These are phyloP conservation scores for Chionis minor DNA, from an alignment of 2,113 vertebrate genomes.

Conservation along the genomic window DNA sequence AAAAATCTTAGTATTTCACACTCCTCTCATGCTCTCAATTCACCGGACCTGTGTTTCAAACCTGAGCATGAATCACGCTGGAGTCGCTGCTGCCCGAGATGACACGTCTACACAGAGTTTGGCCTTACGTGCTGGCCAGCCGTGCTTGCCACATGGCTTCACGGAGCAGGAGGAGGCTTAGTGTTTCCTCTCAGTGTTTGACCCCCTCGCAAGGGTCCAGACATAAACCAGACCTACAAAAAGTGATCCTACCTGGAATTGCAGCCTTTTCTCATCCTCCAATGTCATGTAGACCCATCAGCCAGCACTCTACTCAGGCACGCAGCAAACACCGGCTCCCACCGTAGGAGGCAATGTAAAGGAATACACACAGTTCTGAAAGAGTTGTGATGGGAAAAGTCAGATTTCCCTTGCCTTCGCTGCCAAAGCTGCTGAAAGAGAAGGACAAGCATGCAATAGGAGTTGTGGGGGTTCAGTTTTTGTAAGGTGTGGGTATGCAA, in stretches of 20 bases:
- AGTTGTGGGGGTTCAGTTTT: neutral
- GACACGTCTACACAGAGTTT: accelerated
- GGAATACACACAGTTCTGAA: neutral
- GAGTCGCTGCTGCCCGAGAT: neutral
- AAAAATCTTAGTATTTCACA: neutral
- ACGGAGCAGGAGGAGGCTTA: neutral
- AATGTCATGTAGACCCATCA: neutral
- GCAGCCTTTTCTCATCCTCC: neutral
- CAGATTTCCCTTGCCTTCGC: neutral
- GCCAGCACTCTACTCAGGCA: accelerated
- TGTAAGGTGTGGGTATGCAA: neutral
- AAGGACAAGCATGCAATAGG: neutral
- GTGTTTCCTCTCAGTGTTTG: neutral
- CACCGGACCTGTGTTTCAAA: neutral
- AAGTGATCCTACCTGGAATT: neutral
- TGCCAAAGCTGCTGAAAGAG: neutral
- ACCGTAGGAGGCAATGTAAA: accelerated
- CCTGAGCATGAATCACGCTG: neutral
- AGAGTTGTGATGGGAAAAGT: neutral
- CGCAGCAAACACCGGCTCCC: neutral
- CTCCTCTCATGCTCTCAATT: neutral
- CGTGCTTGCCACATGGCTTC: neutral
- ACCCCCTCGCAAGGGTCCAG: neutral
- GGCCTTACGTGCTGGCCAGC: neutral
- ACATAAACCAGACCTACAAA: neutral